Evolutionary conservation across 2,888 invertebrate species (phyloP).

Genomic region (Beris chalybata): DNA sequence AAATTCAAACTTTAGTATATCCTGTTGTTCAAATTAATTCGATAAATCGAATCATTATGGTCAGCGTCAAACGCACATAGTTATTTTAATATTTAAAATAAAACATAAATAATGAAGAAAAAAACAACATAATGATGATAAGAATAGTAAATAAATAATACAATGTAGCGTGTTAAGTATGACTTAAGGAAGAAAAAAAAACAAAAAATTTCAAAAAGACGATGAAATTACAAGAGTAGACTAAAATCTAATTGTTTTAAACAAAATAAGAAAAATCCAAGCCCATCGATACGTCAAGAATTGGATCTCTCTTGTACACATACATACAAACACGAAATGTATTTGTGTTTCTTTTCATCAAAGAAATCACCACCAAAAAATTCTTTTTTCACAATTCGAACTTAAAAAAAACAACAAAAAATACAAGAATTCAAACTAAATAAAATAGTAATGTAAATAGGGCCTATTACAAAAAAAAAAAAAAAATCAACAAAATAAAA

Average conservation of each 20-base stretch:
- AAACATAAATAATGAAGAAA: slow-evolving; percentile 25
- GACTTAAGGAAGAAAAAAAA: slow-evolving; percentile 21
- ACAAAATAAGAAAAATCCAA: slow-evolving; percentile 9
- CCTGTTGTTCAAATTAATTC: slow-evolving; percentile 4
- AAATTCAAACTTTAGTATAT: neutral
- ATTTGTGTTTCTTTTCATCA: too few relatives aligned
- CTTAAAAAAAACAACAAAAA: neutral
- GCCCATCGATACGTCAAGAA: neutral
- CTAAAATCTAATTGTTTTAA: slow-evolving; percentile 16
- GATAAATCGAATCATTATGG: slow-evolving; percentile 34
- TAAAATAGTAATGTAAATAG: too few relatives aligned
- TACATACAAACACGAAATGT: slow-evolving; percentile 2
- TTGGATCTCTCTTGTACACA: slow-evolving; percentile 3
- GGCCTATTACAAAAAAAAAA: slow-evolving; percentile 3
- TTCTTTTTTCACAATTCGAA: neutral
- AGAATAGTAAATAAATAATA: slow-evolving; percentile 26
- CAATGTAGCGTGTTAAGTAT: slow-evolving; percentile 24
- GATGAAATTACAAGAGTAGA: slow-evolving; percentile 23
- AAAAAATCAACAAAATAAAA: slow-evolving; percentile 36
- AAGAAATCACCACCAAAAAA: too few relatives aligned
- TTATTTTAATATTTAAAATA: slow-evolving; percentile 42
- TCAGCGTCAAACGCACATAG: slow-evolving; percentile 47
- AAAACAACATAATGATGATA: slow-evolving; percentile 19
- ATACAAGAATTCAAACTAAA: neutral
- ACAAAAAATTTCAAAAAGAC: neutral